These are phyloP conservation scores for Phalloptychus januarius DNA, from an alignment of 2,797 vertebrate genomes.

Conservation along the genomic window DNA sequence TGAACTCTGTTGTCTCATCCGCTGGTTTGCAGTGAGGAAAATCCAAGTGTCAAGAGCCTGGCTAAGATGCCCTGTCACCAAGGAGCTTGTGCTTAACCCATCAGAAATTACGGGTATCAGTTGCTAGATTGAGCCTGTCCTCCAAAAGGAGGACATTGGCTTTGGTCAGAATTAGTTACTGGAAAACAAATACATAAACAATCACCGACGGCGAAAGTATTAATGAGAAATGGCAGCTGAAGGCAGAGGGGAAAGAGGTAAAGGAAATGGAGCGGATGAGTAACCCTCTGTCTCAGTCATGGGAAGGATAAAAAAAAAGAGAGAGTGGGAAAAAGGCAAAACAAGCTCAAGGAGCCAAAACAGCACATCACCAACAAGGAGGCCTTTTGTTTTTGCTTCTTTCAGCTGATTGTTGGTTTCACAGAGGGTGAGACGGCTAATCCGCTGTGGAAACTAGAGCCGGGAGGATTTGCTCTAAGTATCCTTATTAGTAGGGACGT, in stretches of 20 bases:
- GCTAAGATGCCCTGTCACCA: slow-evolving; percentile 29
- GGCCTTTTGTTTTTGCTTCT: slow-evolving; percentile 72
- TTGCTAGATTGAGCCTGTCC: slow-evolving; percentile 42
- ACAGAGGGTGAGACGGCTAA: slow-evolving; percentile 74
- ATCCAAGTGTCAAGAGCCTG: slow-evolving; percentile 23
- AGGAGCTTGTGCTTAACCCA: slow-evolving; percentile 49
- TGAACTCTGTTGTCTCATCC: slow-evolving; percentile 55
- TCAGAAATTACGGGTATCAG: slow-evolving; percentile 44
- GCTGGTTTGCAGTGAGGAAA: slow-evolving; percentile 41
- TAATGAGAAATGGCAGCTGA: slow-evolving; percentile 63
- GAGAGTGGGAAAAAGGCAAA: slow-evolving; percentile 42
- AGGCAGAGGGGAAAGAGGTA: slow-evolving; percentile 36
- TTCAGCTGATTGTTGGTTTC: slow-evolving; percentile 72
- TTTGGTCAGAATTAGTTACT: slow-evolving; percentile 55
- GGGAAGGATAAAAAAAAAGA: slow-evolving; percentile 18
- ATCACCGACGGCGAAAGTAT: slow-evolving; percentile 49
- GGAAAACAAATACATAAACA: slow-evolving; percentile 64
- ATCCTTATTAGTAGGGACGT: slow-evolving; percentile 80
- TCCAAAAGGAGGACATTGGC: slow-evolving; percentile 42
- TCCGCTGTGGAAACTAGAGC: slow-evolving; percentile 74
- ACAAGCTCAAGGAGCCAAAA: slow-evolving; percentile 61
- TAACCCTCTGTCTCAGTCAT: slow-evolving; percentile 34
- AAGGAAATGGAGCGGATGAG: slow-evolving; percentile 40
- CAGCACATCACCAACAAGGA: slow-evolving; percentile 65
- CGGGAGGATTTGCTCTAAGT: slow-evolving; percentile 79